Conservation (phyloP, 2,888 invertebrate genomes). For the Paralinhomoeus sp. region DNA sequence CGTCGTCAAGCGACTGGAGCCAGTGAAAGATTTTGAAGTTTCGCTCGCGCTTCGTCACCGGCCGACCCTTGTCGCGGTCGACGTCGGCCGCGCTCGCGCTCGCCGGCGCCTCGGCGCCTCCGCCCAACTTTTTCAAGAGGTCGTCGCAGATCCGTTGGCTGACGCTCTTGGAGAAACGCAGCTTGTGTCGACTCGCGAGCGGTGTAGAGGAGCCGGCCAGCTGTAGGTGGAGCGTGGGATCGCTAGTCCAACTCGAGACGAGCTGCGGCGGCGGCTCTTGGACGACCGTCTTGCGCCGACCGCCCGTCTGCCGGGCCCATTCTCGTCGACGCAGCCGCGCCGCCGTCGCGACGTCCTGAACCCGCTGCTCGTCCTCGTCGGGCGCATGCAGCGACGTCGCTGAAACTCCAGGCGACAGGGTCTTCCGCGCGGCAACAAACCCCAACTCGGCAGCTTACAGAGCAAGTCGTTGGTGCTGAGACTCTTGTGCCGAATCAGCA, state of each 20-base stretch:
- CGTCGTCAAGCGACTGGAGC: slow-evolving; percentile 60
- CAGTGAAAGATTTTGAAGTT: slow-evolving; percentile 89
- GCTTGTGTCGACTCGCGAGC: neutral
- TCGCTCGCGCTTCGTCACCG: slow-evolving; percentile 63
- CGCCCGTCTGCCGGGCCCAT: too few species aligned
- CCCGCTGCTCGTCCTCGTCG: too few species aligned
- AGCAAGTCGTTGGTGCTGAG: slow-evolving; percentile 1
- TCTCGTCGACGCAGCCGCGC: too few species aligned
- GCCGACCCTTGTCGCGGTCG: slow-evolving; percentile 55
- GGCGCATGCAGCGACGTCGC: too few species aligned
- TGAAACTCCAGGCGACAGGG: too few species aligned
- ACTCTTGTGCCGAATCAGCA: neutral
- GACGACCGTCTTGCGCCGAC: too few species aligned
- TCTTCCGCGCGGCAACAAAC: too few species aligned
- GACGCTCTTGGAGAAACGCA: neutral
- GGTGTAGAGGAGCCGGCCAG: neutral
- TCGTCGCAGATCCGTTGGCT: slow-evolving; percentile 2
- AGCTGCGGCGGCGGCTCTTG: too few species aligned
- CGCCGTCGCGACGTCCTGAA: too few species aligned
- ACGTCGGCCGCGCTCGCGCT: slow-evolving; percentile 50
- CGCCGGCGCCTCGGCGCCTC: neutral
- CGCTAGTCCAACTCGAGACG: too few species aligned
- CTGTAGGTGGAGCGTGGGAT: too few species aligned
- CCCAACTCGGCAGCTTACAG: neutral
- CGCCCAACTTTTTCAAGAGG: slow-evolving; percentile 24